A percentile compares a stretch with the other conserved stretches of the same genome.
These are phyloP conservation scores for Drosophila kanapiae DNA, from an alignment of 1,140 invertebrate genomes.

Conservation along the genomic window DNA sequence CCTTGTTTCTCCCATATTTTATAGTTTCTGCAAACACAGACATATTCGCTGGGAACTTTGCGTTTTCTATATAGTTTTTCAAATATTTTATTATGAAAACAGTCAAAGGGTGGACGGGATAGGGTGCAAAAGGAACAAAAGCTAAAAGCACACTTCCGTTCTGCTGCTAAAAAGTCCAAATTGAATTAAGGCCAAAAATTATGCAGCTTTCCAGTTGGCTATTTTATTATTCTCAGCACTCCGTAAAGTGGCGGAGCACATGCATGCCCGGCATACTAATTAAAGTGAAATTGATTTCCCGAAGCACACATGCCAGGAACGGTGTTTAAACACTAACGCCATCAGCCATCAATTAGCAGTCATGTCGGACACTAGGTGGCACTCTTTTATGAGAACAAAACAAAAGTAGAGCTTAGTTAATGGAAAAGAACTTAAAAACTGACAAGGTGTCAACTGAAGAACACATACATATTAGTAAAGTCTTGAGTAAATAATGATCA, in stretches of 20 bases:
- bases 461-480: no score
- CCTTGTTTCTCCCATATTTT: conserved; percentile 54
- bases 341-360: conserved; percentile 31
- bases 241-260: conserved; percentile 12
- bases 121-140: conserved; percentile 8
- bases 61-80: conserved; percentile 22
- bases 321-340: not conserved
- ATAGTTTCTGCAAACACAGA: conserved; percentile 56
- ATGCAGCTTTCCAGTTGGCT: conserved; percentile 46
- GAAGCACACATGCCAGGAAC: not conserved
- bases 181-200: conserved; percentile 76
- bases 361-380: not conserved
- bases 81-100: conserved; percentile 35
- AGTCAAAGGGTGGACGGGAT: conserved; percentile 13
- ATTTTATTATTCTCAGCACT: conserved; percentile 38
- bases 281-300: conserved; percentile 67
- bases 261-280: conserved; percentile 66
- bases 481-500: not conserved
- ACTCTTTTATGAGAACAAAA: not conserved
- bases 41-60: conserved; percentile 30
- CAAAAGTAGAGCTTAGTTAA: not conserved
- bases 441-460: not conserved
- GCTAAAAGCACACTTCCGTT: conserved; percentile 25
- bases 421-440: not conserved
- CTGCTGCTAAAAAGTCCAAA: conserved; percentile 65